Conservation (phyloP, 2,113 vertebrate species). For the Erythrocercus mccallii region DNA sequence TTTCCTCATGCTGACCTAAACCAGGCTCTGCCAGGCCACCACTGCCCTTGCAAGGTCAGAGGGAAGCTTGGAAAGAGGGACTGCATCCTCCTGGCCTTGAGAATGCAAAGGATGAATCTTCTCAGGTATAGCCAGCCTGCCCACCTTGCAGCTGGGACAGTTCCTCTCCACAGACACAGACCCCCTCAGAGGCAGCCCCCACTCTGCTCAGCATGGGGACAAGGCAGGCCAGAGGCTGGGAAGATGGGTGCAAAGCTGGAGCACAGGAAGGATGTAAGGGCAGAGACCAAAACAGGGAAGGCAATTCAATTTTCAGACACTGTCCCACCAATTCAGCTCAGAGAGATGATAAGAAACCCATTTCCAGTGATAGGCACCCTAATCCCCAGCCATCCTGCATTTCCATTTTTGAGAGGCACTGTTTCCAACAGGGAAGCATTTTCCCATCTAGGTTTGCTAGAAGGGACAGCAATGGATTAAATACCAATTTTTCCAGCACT, state of each 20-base stretch:
- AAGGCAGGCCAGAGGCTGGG: neutral
- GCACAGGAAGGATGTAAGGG: neutral
- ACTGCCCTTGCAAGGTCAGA: neutral
- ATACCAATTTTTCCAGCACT: conserved; percentile 7
- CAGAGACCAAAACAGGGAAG: neutral
- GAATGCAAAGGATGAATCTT: neutral
- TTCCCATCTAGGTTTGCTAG: conserved; percentile 44
- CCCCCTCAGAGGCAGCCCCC: neutral
- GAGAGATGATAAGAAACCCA: conserved; percentile 70
- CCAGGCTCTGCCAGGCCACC: neutral
- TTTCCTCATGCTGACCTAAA: neutral
- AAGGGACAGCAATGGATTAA: conserved; percentile 46
- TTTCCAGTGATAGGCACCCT: conserved; percentile 59
- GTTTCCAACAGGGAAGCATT: conserved; percentile 27
- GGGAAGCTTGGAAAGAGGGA: neutral
- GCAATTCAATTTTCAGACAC: conserved; percentile 66
- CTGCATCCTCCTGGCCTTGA: neutral
- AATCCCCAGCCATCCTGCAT: conserved; percentile 59
- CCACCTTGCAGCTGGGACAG: neutral
- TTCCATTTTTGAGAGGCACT: conserved; percentile 21
- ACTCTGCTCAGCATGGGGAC: neutral
- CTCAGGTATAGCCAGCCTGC: neutral
- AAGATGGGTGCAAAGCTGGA: neutral
- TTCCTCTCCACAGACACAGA: neutral
- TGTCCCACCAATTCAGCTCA: conserved; percentile 58